Evolutionary conservation across 1,140 invertebrate genomes (phyloP).

Genomic region (Nomia melanderi): DNA sequence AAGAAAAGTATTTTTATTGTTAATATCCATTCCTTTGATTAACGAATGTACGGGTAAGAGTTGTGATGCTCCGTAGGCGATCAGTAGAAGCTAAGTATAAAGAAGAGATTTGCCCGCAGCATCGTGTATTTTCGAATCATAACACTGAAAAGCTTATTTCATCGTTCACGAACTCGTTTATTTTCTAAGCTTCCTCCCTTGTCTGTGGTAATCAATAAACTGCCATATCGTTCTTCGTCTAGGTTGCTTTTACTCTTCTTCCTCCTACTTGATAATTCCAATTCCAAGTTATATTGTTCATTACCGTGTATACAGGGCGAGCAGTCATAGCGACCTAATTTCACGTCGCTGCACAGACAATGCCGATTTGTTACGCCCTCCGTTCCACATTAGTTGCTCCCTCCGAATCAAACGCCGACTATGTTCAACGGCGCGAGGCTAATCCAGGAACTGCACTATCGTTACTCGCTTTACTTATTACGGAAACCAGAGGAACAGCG

Average conservation of each 20-base stretch:
- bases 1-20: background rate
- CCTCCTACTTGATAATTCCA: background rate
- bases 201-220: conserved; percentile 1
- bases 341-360: background rate
- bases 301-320: background rate
- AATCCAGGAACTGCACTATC: conserved; percentile 1
- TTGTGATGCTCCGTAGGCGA: no score
- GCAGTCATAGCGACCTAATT: background rate
- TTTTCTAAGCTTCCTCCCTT: background rate
- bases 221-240: background rate
- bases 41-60: no score
- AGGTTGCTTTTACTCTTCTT: background rate
- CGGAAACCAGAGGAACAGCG: background rate
- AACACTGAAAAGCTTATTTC: background rate
- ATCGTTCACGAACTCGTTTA: background rate
- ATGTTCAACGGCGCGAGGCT: background rate
- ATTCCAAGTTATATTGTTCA: background rate
- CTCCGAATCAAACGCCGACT: conserved; percentile 12
- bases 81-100: no score
- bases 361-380: background rate
- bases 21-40: background rate
- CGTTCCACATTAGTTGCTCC: background rate
- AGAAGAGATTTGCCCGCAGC: no score
- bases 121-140: background rate
- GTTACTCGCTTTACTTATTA: conserved; percentile 13